phyloP scores from a whole-genome alignment of 2,888 invertebrate species.

The Parasteatoda lunata region DNA sequence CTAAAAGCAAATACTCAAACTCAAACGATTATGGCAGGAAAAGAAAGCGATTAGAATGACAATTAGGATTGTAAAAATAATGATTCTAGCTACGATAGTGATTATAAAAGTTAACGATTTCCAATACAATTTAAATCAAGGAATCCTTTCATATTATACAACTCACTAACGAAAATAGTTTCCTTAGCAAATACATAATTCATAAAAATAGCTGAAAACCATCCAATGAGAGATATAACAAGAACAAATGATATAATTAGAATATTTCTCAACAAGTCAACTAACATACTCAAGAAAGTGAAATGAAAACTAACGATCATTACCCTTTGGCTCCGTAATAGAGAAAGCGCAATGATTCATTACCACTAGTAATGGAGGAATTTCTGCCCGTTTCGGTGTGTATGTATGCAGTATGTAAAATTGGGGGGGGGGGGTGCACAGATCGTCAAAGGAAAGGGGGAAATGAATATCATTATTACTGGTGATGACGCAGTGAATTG shows the following conservation, averaged over 20 bases:
- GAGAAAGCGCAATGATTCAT: constrained; percentile 35
- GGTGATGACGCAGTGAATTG: not conserved
- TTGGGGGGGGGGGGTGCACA: not conserved
- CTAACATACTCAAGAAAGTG: not conserved
- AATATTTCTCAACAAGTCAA: not conserved
- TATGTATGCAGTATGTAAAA: not conserved
- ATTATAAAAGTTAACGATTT: too few species aligned
- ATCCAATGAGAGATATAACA: not conserved
- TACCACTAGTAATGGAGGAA: constrained; percentile 9
- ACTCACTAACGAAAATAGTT: not conserved
- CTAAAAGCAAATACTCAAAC: too few species aligned
- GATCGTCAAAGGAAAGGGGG: constrained; percentile 3
- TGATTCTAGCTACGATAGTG: too few species aligned
- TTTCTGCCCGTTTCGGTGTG: not conserved
- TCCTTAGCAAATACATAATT: not conserved
- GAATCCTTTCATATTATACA: not conserved
- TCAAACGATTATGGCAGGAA: too few species aligned
- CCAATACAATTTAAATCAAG: too few species aligned
- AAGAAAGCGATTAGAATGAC: too few species aligned
- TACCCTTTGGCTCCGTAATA: not conserved
- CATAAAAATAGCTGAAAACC: not conserved
- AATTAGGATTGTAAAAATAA: too few species aligned
- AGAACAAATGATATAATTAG: too few species aligned
- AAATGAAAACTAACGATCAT: constrained; percentile 18
- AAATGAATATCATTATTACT: constrained; percentile 49